These are phyloP conservation scores for Zaprionus inermis DNA, from an alignment of 1,140 invertebrate genomes.

Conservation along the genomic window DNA sequence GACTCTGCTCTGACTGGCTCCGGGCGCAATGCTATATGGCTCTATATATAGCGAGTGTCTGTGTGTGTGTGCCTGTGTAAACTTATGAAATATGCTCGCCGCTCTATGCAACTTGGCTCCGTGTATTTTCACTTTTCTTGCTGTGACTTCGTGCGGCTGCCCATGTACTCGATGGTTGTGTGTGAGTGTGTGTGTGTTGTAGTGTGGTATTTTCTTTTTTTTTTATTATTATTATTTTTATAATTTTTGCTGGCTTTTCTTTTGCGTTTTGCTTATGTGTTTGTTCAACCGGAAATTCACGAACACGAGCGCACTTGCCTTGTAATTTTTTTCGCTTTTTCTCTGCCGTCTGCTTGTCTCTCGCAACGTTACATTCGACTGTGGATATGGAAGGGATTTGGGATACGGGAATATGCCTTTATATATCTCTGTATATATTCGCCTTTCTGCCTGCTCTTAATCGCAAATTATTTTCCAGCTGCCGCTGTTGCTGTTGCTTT, in stretches of 20 bases:
- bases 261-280: slow-evolving; percentile 82
- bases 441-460: slow-evolving; percentile 48
- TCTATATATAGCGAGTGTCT: slow-evolving; percentile 12
- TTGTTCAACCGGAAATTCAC: slow-evolving; percentile 84
- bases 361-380: slow-evolving; percentile 54
- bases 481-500: slow-evolving; percentile 53
- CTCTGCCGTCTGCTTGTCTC: slow-evolving; percentile 61
- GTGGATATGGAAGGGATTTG: slow-evolving; percentile 49
- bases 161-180: slow-evolving; percentile 30
- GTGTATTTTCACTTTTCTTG: slow-evolving; percentile 79
- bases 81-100: slow-evolving; percentile 78
- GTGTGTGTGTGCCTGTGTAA: slow-evolving; percentile 47
- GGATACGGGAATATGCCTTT: slow-evolving; percentile 20
- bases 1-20: slow-evolving; percentile 55
- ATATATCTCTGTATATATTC: slow-evolving; percentile 19
- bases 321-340: slow-evolving; percentile 60
- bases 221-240: slow-evolving; percentile 57
- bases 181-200: slow-evolving; percentile 10
- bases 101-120: slow-evolving; percentile 62
- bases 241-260: slow-evolving; percentile 69
- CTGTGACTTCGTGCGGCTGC: slow-evolving; percentile 39
- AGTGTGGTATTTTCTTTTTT: slow-evolving; percentile 50
- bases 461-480: slow-evolving; percentile 74
- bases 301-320: slow-evolving; percentile 79
- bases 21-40: slow-evolving; percentile 49